Evolutionary conservation across 2,888 invertebrate species (phyloP).

Genomic region (Gastracanthus pulcherrimus): DNA sequence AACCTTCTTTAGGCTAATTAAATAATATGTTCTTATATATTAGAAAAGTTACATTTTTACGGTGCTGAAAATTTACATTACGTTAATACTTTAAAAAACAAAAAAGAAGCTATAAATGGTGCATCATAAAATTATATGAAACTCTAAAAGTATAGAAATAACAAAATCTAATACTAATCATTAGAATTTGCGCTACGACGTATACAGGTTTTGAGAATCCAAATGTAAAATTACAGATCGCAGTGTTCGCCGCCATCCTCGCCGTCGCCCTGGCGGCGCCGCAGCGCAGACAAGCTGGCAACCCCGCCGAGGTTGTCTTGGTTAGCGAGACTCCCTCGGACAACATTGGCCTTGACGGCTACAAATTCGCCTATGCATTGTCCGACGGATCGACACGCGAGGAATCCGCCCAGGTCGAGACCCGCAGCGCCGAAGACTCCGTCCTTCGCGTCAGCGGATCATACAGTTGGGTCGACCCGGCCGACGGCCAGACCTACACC

Average conservation of each 20-base stretch:
- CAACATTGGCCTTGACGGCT: slow-evolving; percentile 39
- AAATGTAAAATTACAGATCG: slow-evolving; percentile 20
- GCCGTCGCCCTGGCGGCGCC: slow-evolving; percentile 44
- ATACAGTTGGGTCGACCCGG: slow-evolving; percentile 66
- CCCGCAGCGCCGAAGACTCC: not conserved
- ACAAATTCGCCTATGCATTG: slow-evolving; percentile 36
- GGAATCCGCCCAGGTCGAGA: slow-evolving; percentile 20
- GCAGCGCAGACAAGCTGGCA: not conserved
- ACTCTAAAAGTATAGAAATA: not conserved
- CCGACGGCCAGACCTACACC: slow-evolving; percentile 62
- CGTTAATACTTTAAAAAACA: not conserved
- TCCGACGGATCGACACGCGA: slow-evolving; percentile 33
- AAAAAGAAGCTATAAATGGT: not conserved
- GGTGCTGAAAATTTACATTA: not conserved
- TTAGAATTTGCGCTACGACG: not conserved
- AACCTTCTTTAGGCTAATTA: no score
- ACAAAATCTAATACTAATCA: not conserved
- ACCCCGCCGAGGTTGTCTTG: not conserved
- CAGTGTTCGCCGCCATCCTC: slow-evolving; percentile 27
- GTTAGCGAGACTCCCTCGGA: slow-evolving; percentile 30
- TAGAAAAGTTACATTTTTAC: not conserved
- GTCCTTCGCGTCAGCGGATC: slow-evolving; percentile 65
- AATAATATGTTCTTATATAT: no score
- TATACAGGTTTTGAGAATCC: not conserved
- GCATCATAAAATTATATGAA: not conserved